Conservation (phyloP, 2,888 invertebrate genomes). For the Cantharis rufa region DNA sequence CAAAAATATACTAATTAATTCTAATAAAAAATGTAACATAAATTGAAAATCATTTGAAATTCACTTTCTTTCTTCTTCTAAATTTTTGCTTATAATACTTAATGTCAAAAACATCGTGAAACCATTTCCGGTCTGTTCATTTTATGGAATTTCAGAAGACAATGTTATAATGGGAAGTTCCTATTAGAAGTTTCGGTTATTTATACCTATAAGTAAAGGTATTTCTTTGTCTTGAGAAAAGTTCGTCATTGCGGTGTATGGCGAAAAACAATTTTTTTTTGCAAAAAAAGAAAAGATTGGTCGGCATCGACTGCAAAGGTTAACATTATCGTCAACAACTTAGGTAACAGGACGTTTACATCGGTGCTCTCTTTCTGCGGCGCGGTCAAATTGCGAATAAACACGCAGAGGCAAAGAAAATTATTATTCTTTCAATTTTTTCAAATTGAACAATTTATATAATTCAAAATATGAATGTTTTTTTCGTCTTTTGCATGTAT, state of each 20-base stretch:
- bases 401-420: not conserved
- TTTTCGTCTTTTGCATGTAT: not conserved
- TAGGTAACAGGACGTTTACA: not conserved
- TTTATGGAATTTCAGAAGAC: not conserved
- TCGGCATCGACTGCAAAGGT: not conserved
- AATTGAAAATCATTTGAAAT: too few relatives aligned
- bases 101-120: too few relatives aligned
- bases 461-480: not conserved
- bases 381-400: not conserved
- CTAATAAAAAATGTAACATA: too few relatives aligned
- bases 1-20: too few relatives aligned
- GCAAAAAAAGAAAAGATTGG: too few relatives aligned
- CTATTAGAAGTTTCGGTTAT: not conserved
- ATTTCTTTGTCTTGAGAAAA: not conserved
- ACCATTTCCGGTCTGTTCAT: not conserved
- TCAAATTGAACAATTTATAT: not conserved
- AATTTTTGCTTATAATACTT: too few relatives aligned
- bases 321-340: not conserved
- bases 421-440: not conserved
- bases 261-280: not conserved
- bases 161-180: not conserved
- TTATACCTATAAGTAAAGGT: not conserved
- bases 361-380: not conserved
- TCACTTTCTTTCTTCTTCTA: too few relatives aligned
- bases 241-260: not conserved